phyloP scores from a whole-genome alignment of 2,888 invertebrate species.

The Noctuana brunneofusca region DNA sequence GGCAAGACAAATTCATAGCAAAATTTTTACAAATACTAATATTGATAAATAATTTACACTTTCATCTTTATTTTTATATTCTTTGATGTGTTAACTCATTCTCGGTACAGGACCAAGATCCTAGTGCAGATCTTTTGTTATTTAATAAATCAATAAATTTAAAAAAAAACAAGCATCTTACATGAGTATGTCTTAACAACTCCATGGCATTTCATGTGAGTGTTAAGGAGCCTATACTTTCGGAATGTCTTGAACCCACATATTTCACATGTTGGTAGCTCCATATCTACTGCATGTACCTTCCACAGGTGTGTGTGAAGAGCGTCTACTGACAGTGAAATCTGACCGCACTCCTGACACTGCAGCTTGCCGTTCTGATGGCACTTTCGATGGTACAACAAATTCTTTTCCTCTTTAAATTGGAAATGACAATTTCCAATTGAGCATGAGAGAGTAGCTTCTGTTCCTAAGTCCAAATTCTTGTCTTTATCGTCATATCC shows the following conservation, averaged over 20 bases:
- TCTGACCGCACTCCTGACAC: conserved; percentile 87
- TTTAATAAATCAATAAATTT: background rate
- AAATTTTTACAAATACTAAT: too few relatives aligned
- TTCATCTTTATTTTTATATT: too few relatives aligned
- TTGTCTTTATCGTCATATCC: conserved; percentile 36
- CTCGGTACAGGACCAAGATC: too few relatives aligned
- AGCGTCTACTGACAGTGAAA: conserved; percentile 84
- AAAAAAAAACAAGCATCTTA: conserved; percentile 47
- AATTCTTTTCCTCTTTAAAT: conserved; percentile 82
- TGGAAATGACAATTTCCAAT: conserved; percentile 81
- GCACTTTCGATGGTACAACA: conserved; percentile 85
- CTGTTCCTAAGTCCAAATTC: conserved; percentile 40
- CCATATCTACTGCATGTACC: conserved; percentile 89
- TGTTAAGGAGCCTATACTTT: conserved; percentile 86
- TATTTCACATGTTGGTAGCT: conserved; percentile 88
- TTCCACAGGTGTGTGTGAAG: conserved; percentile 92
- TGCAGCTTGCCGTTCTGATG: conserved; percentile 77
- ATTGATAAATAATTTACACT: too few relatives aligned
- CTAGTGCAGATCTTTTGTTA: too few relatives aligned
- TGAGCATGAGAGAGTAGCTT: conserved; percentile 69
- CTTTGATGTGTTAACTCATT: too few relatives aligned
- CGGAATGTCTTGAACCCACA: conserved; percentile 89
- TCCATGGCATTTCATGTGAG: conserved; percentile 90
- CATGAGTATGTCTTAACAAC: conserved; percentile 84
- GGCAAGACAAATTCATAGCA: too few relatives aligned